phyloP scores from a whole-genome alignment of 2,888 invertebrate genomes.

The Baccha elongata region DNA sequence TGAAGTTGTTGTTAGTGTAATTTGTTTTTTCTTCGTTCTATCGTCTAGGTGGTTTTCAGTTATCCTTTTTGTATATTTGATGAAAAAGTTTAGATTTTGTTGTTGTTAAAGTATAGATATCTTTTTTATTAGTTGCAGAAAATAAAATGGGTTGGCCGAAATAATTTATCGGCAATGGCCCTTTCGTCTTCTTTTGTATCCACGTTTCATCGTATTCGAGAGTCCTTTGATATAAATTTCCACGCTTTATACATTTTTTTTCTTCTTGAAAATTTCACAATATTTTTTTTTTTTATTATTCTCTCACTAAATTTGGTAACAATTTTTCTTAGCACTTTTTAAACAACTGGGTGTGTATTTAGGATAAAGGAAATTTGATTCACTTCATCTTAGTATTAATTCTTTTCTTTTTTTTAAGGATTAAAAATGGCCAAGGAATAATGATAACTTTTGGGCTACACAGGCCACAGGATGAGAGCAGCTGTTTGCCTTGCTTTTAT shows the following conservation, averaged over 20 bases:
- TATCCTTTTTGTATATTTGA: slow-evolving; percentile 48
- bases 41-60: not conserved
- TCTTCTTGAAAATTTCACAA: slow-evolving; percentile 21
- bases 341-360: slow-evolving; percentile 63
- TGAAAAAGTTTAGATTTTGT: slow-evolving; percentile 16
- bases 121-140: slow-evolving; percentile 20
- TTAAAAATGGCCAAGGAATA: slow-evolving; percentile 31
- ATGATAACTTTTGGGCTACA: slow-evolving; percentile 50
- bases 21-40: slow-evolving; percentile 14
- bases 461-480: slow-evolving; percentile 69
- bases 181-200: slow-evolving; percentile 80
- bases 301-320: not conserved
- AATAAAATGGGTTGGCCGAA: slow-evolving; percentile 76
- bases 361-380: slow-evolving; percentile 44
- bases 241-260: slow-evolving; percentile 53
- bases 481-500: slow-evolving; percentile 73
- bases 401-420: not conserved
- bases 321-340: not conserved
- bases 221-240: slow-evolving; percentile 52
- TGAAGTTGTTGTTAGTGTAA: slow-evolving; percentile 39
- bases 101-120: not conserved
- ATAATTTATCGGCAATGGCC: slow-evolving; percentile 77
- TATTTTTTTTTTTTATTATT: slow-evolving; percentile 6
- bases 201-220: slow-evolving; percentile 78
- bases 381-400: slow-evolving; percentile 39